Conservation (phyloP, 2,888 invertebrate species). For the Myathropa florea region DNA sequence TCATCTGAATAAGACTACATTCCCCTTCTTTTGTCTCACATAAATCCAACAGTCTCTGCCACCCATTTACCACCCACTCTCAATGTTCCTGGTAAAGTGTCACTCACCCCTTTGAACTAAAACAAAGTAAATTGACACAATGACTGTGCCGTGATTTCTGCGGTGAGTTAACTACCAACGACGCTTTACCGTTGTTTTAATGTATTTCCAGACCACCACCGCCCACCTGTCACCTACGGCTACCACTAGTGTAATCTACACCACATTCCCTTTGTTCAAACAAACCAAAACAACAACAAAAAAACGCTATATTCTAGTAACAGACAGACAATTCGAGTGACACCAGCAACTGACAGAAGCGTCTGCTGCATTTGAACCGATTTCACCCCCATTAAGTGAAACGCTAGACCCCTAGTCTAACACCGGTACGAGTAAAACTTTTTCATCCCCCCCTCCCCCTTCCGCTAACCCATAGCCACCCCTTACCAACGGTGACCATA, state of each 20-base stretch:
- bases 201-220: slow-evolving; percentile 48
- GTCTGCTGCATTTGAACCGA: slow-evolving; percentile 63
- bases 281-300: not conserved
- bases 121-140: slow-evolving; percentile 66
- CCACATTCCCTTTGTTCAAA: not conserved
- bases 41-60: no score
- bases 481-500: no score
- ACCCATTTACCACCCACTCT: not conserved
- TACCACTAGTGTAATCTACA: slow-evolving; percentile 50
- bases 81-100: slow-evolving; percentile 26
- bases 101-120: slow-evolving; percentile 56
- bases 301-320: slow-evolving; percentile 5
- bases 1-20: no score
- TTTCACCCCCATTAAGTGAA: slow-evolving; percentile 66
- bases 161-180: slow-evolving; percentile 50
- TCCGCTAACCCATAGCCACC: not conserved
- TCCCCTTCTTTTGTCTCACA: no score
- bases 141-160: slow-evolving; percentile 62
- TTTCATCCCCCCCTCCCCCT: not conserved
- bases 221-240: not conserved
- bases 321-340: slow-evolving; percentile 53
- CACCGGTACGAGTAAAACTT: not conserved
- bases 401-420: slow-evolving; percentile 41
- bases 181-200: slow-evolving; percentile 60
- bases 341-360: slow-evolving; percentile 47